Conservation (phyloP, 2,113 vertebrate species). For the Otus sunia region DNA sequence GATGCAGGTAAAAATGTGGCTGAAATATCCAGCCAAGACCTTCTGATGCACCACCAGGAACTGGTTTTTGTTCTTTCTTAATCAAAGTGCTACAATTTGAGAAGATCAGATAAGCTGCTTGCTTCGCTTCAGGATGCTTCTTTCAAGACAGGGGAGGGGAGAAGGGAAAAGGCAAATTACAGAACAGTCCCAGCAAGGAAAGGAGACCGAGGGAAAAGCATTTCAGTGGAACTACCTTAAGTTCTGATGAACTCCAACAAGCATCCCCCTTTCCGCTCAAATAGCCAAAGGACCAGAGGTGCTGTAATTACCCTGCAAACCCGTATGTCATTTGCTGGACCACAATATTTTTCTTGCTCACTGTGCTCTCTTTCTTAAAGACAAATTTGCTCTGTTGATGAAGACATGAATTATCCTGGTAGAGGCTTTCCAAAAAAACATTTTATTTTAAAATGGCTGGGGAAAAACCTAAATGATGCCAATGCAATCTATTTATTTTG, state of each 20-base stretch:
- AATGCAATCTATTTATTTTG: conserved; percentile 2
- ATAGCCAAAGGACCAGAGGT: conserved; percentile 6
- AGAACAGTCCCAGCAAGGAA: background rate
- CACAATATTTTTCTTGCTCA: conserved; percentile 68
- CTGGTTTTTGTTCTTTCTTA: background rate
- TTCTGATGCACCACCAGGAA: background rate
- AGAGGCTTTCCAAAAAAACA: conserved; percentile 50
- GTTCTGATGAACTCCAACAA: background rate
- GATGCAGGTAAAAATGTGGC: background rate
- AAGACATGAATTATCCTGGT: conserved; percentile 53
- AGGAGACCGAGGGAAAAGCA: background rate
- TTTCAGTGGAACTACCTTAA: conserved; percentile 40
- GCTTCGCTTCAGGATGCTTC: background rate
- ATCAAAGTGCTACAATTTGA: background rate
- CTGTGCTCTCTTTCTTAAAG: conserved; percentile 54
- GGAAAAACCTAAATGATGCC: conserved; percentile 37
- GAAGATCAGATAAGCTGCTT: background rate
- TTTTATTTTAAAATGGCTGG: conserved; percentile 50
- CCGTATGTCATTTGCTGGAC: conserved; percentile 36
- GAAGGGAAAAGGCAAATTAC: background rate
- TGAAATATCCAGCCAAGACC: background rate
- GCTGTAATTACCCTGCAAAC: conserved; percentile 36
- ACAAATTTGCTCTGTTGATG: conserved; percentile 61
- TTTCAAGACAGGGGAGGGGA: background rate
- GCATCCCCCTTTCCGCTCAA: conserved; percentile 8